Evolutionary conservation across 2,888 invertebrate genomes (phyloP), one percentile per base, ranked within the genome.

Genomic region (Litoditis marina): DNA sequence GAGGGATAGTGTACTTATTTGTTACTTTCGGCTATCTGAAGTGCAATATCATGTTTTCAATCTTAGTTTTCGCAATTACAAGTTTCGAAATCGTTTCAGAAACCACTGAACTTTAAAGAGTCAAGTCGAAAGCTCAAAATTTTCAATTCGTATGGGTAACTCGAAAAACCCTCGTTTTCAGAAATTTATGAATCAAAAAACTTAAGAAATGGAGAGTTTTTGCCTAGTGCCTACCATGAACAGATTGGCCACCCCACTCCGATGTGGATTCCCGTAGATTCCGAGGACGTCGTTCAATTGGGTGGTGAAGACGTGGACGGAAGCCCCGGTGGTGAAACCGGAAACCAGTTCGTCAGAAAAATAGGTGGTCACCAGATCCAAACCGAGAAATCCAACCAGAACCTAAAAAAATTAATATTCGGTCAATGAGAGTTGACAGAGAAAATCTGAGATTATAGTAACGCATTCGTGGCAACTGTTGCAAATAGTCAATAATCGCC

Each of bases 311-410:
- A 86, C 85, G 74, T 86, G 85, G 36, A 84, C 76, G 5, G 85
- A 84, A 4, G 85, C 85, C 2, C 85, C 86, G 0, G 85, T 84
- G 1, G 85, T 86, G 69, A 86, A 85, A 2, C 85, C 86, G 16
- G 36, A 31, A 22, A 32, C 36, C 16, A 73, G 65, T 42, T 73
- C 70, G 54, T 78, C 79, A 11, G 83, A 82, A 68, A 84, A 75
- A 60, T 78, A 83, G 19, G 74, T 68, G 2, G 81, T 72, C 6
- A 83, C 50, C 52, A 81, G 77, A 31, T 83, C 81, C 7, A 84
- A 85, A 31, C 89, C 87, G 51, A 90, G 85, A 53, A 89, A 76
- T 84, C 89, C 91, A 90, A 92, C 90, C 6, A 87, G 65, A 13
- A 91, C 77, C 91, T 92, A 85, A 16, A 85, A 16, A 19, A 34